Conservation (phyloP, 2,888 invertebrate genomes). For the Drosophila robusta region DNA sequence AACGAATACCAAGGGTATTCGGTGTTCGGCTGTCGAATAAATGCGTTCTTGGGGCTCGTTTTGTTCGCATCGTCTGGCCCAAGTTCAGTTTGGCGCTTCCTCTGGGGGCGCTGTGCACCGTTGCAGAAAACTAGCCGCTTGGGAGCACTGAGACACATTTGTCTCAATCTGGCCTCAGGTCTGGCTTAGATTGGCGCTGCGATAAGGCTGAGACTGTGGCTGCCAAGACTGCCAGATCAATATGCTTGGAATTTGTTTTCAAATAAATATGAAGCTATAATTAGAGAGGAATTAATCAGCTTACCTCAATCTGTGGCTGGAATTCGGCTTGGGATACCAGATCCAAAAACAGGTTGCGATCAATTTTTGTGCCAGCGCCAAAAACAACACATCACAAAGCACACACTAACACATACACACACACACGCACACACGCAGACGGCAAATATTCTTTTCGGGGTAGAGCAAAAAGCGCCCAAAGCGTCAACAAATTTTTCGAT, state of each 20-base stretch:
- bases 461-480: constrained; percentile 11
- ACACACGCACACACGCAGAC: constrained; percentile 13
- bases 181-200: constrained; percentile 34
- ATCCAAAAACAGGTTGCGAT: constrained; percentile 50
- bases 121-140: constrained; percentile 58
- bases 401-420: constrained; percentile 12
- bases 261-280: constrained; percentile 16
- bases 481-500: constrained; percentile 41
- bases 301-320: constrained; percentile 49
- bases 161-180: constrained; percentile 24
- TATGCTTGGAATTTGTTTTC: constrained; percentile 7
- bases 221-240: constrained; percentile 4
- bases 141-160: constrained; percentile 30
- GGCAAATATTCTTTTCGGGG: constrained; percentile 35
- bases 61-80: constrained; percentile 16
- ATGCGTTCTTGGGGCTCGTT: background rate
- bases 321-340: constrained; percentile 39
- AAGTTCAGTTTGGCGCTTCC: constrained; percentile 39
- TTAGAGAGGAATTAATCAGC: constrained; percentile 47
- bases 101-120: constrained; percentile 46
- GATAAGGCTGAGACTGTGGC: constrained; percentile 14
- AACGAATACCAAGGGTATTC: constrained; percentile 22
- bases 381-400: constrained; percentile 12
- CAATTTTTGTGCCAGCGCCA: constrained; percentile 27
- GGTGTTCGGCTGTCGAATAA: background rate